Evolutionary conservation across 2,888 invertebrate genomes (phyloP).

Genomic region (Hemistola chrysoprasaria): DNA sequence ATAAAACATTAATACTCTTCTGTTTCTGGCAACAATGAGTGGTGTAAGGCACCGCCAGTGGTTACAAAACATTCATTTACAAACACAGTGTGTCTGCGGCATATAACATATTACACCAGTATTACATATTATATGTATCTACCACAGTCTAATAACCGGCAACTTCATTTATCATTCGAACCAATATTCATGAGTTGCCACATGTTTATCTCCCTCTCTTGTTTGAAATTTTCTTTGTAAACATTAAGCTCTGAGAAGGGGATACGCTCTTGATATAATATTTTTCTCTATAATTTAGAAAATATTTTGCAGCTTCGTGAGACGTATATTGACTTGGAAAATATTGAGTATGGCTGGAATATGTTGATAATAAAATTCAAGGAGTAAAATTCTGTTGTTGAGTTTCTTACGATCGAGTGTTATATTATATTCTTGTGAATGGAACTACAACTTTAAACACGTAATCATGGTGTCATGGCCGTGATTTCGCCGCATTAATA

Average conservation of each 20-base stretch:
- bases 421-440: too few relatives aligned
- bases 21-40: conserved; percentile 13
- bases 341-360: neutral
- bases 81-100: conserved; percentile 30
- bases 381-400: too few relatives aligned
- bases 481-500: too few relatives aligned
- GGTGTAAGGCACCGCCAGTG: conserved; percentile 9
- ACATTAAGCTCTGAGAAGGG: neutral
- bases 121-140: too few relatives aligned
- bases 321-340: neutral
- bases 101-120: conserved; percentile 33
- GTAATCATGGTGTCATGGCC: too few relatives aligned
- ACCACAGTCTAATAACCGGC: conserved; percentile 44
- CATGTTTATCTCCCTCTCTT: conserved; percentile 33
- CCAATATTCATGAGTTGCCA: conserved; percentile 53
- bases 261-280: neutral
- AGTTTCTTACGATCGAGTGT: too few relatives aligned
- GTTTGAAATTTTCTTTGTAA: conserved; percentile 13
- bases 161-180: conserved; percentile 55
- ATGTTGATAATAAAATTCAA: too few relatives aligned
- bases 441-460: too few relatives aligned
- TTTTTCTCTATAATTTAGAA: conserved; percentile 5
- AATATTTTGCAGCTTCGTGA: conserved; percentile 2
- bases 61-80: conserved; percentile 21
- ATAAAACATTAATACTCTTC: conserved; percentile 9